phyloP scores from a whole-genome alignment of 2,888 invertebrate genomes.

The Cheilosia soror region DNA sequence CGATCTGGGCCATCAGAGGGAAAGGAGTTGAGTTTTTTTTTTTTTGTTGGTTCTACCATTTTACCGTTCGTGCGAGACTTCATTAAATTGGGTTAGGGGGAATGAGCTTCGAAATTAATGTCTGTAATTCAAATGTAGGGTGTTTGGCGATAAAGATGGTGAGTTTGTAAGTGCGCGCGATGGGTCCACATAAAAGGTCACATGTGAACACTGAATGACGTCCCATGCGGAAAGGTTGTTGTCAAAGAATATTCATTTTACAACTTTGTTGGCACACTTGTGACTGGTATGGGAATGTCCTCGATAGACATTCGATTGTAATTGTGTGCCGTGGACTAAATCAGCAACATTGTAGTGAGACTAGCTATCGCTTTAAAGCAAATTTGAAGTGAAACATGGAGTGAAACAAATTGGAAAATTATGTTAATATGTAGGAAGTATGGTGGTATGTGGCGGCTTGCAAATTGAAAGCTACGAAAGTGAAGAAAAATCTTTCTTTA shows the following conservation, averaged over 20 bases:
- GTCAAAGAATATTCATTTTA: slow-evolving; percentile 46
- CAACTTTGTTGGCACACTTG: slow-evolving; percentile 58
- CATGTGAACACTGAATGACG: slow-evolving; percentile 56
- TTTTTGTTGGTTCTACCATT: background rate
- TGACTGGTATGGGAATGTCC: slow-evolving; percentile 41
- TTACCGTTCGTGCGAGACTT: slow-evolving; percentile 16
- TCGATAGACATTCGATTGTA: slow-evolving; percentile 37
- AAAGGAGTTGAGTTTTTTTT: background rate
- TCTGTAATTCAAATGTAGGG: slow-evolving; percentile 66
- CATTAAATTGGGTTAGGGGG: slow-evolving; percentile 63
- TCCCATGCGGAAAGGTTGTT: slow-evolving; percentile 28
- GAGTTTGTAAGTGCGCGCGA: slow-evolving; percentile 39
- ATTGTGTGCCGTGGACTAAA: slow-evolving; percentile 7
- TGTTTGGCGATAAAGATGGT: slow-evolving; percentile 67
- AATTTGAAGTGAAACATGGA: no score
- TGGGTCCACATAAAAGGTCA: slow-evolving; percentile 69
- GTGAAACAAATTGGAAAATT: no score
- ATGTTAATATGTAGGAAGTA: no score
- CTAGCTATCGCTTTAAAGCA: no score
- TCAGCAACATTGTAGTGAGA: no score
- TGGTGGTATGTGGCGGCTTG: no score
- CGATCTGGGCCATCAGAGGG: background rate
- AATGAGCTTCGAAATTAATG: slow-evolving; percentile 62
- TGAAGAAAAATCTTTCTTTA: no score
- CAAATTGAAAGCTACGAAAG: no score